Conservation (phyloP, 2,797 vertebrate genomes). For the Heterohyrax brucei region DNA sequence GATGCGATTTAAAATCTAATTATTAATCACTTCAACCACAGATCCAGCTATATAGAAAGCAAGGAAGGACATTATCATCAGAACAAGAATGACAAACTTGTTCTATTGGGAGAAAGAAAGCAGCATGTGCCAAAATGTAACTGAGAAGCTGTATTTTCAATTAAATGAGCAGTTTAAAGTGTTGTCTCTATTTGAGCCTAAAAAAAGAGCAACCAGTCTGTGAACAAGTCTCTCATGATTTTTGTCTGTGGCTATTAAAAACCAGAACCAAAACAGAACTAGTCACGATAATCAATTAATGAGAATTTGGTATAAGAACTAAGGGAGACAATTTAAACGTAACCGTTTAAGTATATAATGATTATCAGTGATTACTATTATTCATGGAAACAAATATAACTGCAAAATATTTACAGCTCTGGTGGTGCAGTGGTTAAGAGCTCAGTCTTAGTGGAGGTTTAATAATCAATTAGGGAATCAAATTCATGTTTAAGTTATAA, state of each 20-base stretch:
- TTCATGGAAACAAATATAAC: constrained; percentile 32
- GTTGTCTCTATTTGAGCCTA: constrained; percentile 4
- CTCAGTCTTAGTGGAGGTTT: not conserved
- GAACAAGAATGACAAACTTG: constrained; percentile 37
- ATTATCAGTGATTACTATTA: not conserved
- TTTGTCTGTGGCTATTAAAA: not conserved
- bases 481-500: constrained; percentile 16
- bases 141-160: not conserved
- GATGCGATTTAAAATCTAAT: constrained; percentile 49
- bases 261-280: not conserved
- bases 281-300: not conserved
- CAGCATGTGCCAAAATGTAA: not conserved
- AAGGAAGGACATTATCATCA: constrained; percentile 34
- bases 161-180: not conserved
- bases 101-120: not conserved
- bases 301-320: not conserved
- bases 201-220: not conserved
- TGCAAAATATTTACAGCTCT: not conserved
- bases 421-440: too few species aligned
- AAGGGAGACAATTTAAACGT: not conserved
- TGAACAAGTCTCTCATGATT: not conserved
- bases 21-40: constrained; percentile 57
- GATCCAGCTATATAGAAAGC: constrained; percentile 24
- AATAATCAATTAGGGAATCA: constrained; percentile 19
- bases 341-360: not conserved